Percentiles rank a stretch among this genome's conserved stretches.
These are phyloP conservation scores for Psittacula echo DNA, from an alignment of 2,797 vertebrate species.

Conservation along the genomic window DNA sequence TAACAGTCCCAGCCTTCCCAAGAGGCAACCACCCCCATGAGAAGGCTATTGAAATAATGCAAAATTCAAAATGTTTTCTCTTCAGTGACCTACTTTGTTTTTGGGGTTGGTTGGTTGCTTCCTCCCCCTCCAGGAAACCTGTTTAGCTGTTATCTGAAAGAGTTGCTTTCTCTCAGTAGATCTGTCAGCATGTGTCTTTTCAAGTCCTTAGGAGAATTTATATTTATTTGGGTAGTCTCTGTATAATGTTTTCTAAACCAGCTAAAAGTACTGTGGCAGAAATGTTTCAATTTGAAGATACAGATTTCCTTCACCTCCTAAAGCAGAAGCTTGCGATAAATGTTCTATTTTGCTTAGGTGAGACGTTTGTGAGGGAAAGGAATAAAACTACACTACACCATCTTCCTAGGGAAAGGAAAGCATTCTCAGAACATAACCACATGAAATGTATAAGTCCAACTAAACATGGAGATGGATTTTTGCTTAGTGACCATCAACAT, in stretches of 20 bases:
- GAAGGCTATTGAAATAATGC: neutral
- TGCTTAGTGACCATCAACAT: neutral
- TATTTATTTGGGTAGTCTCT: neutral
- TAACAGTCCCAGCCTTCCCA: neutral
- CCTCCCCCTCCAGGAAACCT: neutral
- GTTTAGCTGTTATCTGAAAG: neutral
- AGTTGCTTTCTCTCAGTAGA: neutral
- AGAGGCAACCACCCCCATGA: neutral
- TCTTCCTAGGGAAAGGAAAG: neutral
- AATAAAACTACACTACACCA: neutral
- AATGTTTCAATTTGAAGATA: neutral
- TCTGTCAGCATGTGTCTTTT: neutral
- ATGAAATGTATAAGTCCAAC: neutral
- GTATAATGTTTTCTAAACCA: neutral
- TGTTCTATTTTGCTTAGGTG: neutral
- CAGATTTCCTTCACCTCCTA: neutral
- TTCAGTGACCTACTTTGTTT: neutral
- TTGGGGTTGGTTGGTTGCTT: neutral
- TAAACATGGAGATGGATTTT: neutral
- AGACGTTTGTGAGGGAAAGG: neutral
- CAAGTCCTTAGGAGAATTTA: neutral
- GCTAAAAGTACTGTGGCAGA: neutral
- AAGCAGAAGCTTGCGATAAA: neutral
- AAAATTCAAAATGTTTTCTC: neutral
- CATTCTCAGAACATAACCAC: neutral